These are phyloP conservation scores for Porites rus DNA, from an alignment of 92 coral and sea anemone species.

Conservation along the genomic window DNA sequence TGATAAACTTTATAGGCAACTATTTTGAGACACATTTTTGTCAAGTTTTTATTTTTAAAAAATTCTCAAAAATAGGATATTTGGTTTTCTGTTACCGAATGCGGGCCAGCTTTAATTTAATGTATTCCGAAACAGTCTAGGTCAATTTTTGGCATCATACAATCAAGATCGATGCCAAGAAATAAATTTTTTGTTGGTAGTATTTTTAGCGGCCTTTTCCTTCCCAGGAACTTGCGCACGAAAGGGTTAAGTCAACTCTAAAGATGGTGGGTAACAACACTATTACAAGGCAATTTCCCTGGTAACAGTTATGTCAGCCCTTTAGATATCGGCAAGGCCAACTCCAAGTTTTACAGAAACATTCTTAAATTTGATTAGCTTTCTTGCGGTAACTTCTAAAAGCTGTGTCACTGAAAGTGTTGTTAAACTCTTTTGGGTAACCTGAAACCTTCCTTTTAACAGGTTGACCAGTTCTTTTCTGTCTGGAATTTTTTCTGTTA, in stretches of 20 bases:
- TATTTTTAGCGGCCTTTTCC: too few relatives aligned
- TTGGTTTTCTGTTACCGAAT: too few relatives aligned
- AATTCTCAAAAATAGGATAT: too few relatives aligned
- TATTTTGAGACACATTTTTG: too few relatives aligned
- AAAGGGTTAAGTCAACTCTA: slow-evolving; percentile 27
- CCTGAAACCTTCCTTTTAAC: neutral
- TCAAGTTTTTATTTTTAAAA: too few relatives aligned
- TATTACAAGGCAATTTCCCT: neutral
- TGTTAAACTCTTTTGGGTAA: neutral
- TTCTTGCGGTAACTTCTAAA: slow-evolving; percentile 17
- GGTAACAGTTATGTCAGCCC: slow-evolving; percentile 14
- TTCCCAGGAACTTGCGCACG: too few relatives aligned
- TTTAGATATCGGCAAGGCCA: slow-evolving; percentile 4
- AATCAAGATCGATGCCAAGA: too few relatives aligned
- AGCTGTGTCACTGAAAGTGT: slow-evolving; percentile 10
- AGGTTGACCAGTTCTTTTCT: neutral
- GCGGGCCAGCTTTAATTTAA: too few relatives aligned
- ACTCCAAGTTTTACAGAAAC: slow-evolving; percentile 8
- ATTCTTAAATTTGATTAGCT: slow-evolving; percentile 18
- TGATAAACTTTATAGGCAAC: too few relatives aligned
- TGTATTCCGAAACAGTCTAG: too few relatives aligned
- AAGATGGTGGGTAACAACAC: neutral
- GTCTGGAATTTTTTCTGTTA: neutral
- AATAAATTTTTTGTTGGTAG: too few relatives aligned
- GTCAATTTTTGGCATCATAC: too few relatives aligned